Conservation (phyloP, 2,113 vertebrate species). For the Indri indri region DNA sequence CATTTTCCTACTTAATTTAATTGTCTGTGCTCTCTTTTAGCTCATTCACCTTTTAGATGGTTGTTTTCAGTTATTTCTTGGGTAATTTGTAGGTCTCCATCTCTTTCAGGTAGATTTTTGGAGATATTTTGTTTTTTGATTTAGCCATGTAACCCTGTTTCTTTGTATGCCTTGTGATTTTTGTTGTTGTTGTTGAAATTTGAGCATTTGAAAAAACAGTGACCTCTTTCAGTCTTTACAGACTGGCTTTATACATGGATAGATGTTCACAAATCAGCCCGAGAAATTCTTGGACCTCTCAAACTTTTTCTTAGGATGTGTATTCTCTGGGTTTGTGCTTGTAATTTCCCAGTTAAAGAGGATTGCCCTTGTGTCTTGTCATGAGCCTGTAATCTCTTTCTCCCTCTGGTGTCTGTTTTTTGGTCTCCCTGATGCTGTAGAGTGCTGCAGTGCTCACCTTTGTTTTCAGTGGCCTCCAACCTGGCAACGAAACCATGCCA, state of each 20-base stretch:
- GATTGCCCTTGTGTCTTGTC: background rate
- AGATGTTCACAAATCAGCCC: background rate
- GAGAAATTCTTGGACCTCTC: background rate
- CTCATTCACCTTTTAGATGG: background rate
- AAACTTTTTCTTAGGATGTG: background rate
- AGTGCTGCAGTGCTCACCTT: no score
- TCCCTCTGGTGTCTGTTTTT: background rate
- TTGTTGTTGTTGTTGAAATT: background rate
- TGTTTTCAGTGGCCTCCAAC: no score
- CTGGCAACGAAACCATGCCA: no score
- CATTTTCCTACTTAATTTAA: background rate
- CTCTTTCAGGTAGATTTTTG: background rate
- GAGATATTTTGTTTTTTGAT: background rate
- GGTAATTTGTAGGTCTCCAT: background rate
- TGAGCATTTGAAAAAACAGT: background rate
- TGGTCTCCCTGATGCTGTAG: background rate
- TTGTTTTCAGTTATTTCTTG: background rate
- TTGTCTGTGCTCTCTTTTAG: background rate
- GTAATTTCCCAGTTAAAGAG: background rate
- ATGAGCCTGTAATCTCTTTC: background rate
- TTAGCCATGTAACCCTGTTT: background rate
- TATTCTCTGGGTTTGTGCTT: background rate
- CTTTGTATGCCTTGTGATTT: background rate
- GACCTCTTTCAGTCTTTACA: background rate
- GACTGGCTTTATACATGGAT: background rate